phyloP scores from a whole-genome alignment of 2,113 vertebrate genomes.

The Cromileptes altivelis region DNA sequence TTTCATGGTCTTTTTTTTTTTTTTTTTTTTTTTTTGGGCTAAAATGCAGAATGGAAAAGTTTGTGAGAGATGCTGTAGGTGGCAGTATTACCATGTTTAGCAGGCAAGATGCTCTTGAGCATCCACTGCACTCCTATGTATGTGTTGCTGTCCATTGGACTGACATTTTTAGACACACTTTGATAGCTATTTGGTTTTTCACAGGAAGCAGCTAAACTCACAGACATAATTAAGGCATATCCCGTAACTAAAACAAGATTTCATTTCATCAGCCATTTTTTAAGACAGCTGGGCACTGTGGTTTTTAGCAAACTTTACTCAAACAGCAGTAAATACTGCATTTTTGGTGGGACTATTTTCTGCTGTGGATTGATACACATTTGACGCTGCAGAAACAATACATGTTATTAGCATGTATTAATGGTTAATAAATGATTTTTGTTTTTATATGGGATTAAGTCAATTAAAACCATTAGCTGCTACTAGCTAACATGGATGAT shows the following conservation, averaged over 20 bases:
- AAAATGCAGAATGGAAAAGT: neutral
- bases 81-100: slow-evolving; percentile 36
- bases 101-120: neutral
- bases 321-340: neutral
- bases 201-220: neutral
- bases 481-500: no score
- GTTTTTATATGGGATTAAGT: no score
- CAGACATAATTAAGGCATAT: neutral
- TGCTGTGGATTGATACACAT: neutral
- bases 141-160: neutral
- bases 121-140: neutral
- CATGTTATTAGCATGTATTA: no score
- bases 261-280: neutral
- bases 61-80: slow-evolving; percentile 48
- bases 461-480: no score
- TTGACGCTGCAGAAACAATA: no score
- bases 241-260: neutral
- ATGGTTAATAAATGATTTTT: no score
- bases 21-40: neutral
- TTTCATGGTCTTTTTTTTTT: neutral
- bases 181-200: neutral
- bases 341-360: neutral
- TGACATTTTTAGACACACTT: neutral
- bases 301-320: neutral
- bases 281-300: neutral